Evolutionary conservation across 2,113 vertebrate genomes (phyloP).

Genomic region (Anguilla japonica): DNA sequence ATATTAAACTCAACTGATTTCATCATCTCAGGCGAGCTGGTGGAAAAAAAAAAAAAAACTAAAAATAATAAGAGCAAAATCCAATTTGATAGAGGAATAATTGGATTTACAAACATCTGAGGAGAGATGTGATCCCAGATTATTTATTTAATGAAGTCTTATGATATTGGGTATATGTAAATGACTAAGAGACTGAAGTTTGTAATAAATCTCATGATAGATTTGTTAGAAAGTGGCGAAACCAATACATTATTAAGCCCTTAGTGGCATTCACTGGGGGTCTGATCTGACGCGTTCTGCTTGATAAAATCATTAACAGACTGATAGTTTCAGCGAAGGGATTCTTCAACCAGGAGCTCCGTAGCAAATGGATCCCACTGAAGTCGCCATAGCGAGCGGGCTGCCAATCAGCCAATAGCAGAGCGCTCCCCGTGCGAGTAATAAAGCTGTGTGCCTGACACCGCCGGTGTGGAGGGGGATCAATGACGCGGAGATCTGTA

Average conservation of each 20-base stretch:
- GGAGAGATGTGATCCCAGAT: conserved; percentile 34
- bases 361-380: conserved; percentile 41
- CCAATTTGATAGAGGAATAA: conserved; percentile 37
- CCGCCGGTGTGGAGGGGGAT: conserved; percentile 38
- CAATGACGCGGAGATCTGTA: background rate
- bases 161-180: conserved; percentile 33
- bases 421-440: conserved; percentile 54
- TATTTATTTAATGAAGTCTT: conserved; percentile 36
- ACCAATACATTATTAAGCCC: conserved; percentile 57
- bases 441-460: conserved; percentile 45
- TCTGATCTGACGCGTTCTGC: conserved; percentile 36
- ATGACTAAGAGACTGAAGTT: conserved; percentile 32
- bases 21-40: conserved; percentile 1
- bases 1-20: conserved; percentile 34
- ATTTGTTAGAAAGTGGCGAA: conserved; percentile 48
- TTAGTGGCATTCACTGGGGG: conserved; percentile 22
- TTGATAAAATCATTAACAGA: conserved; percentile 63
- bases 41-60: background rate
- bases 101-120: conserved; percentile 34
- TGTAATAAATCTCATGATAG: conserved; percentile 53
- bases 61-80: conserved; percentile 37
- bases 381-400: conserved; percentile 38
- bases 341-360: conserved; percentile 28
- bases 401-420: conserved; percentile 45
- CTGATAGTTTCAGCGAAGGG: conserved; percentile 52